Evolutionary conservation across 1,140 invertebrate genomes (phyloP), one percentile per base, ranked within the genome.

Genomic region (Lasaia peninsularis): DNA sequence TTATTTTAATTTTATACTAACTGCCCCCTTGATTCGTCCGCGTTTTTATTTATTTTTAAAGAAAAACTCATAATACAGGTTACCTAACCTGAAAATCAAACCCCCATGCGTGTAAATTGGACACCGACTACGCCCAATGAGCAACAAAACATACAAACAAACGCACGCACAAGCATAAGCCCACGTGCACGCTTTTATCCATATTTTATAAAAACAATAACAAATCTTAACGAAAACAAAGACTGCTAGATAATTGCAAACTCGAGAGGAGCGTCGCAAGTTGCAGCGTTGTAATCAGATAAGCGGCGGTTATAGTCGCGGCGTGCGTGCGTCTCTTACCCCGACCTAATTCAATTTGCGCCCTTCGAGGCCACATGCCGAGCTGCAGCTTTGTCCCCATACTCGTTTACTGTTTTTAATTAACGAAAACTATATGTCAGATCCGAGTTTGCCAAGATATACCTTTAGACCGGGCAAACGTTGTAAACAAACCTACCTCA

Each of bases 261-360:
- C 56, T 58, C 28, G 44, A 48, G 49, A 18, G 50, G 33, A 58
- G 50, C 56, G 49, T 59, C 58, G 59, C 59, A 28, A 55, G 63
- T 73, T 73, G 68, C 69, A 73, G 48, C 24, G 60, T 18, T 70
- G 68, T 85, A 85, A 83, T 85, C 75, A 59, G 77, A 85, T 85
- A 83, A 85, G 78, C 75, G 67, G 67, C 63, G 73, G 79, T 82
- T 85, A 81, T 80, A 73, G 73, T 68, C 62, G 72, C 40, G 40
- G 51, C 10, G 51, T 33, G 78, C 76, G 79, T 78, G 78, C 68
- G 77, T 75, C 69, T 67, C 20, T 12, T 34, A 69, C 62, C 67
- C 62, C 67, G 54, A 49, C 49, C 60, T 82, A 82, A 82, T 81
- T 78, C 67, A 63, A 83, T 82, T 85, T 81, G 69, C 71, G 58